Base-by-base conservation (phyloP, 2,113 vertebrate species). In the Cynopterus brachyotis region DNA sequence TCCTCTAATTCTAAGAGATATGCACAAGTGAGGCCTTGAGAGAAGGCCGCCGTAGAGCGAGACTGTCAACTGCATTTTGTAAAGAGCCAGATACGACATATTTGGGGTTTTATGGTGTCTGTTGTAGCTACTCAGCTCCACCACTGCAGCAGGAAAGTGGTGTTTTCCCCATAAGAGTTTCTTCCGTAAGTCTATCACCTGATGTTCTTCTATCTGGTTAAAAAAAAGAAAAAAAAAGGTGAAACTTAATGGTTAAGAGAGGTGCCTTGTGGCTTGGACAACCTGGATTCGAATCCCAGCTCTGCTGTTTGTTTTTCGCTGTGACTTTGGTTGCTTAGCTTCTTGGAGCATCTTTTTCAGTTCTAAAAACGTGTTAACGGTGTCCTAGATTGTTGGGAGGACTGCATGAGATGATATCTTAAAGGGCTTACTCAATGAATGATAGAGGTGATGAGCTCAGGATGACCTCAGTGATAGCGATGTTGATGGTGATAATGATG, bases 1-100 rank as follows among this genome's bases (percentile, higher is more conserved):
- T 26, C 12, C 17, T 62, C 19, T 28, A 24, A 24, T 35, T 53
- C 92, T n/a, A 30, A 37, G 20, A 42, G 22, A 35, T 9, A 9
- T 0, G n/a, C n/a, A 6, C 22, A 3, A 1, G 5, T 1, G 42
- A 55, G 17, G 40, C 17, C 30, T 32, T 11, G 0, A 20, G 47
- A 37, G 42, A 37, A 45, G 53, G 9, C 19, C 28, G 35, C 4
- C n/a, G n/a, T n/a, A 42, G 37, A 45, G 45, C 6, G 24, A 20
- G 35, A 17, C 19, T 3, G 9, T 24, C 40, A 57, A n/a, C 13
- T 1, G 20, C 9, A 16, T 40, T 59, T 59, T 67, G 40, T 20
- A 10, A 76, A 40, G 32, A 5, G 59, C 8, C 10, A 45, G 35
- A 32, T 15, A 13, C 30, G 10, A 32, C 20, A 9, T 20, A 3